Base-by-base conservation (phyloP, 1,140 invertebrate genomes). In the Drosophila lini region DNA sequence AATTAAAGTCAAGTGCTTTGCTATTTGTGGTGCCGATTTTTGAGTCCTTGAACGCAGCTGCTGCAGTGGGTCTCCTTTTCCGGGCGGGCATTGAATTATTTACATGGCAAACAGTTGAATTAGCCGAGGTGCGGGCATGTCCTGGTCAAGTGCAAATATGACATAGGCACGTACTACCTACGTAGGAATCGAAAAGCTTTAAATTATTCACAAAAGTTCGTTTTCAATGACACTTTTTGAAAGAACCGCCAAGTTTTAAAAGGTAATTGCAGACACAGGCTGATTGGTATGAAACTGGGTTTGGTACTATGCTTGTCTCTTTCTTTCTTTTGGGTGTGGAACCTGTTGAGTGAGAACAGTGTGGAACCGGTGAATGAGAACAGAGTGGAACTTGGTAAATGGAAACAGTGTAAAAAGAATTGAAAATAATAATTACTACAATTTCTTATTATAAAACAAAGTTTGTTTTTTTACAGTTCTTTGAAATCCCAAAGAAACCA, bases 31-130 rank as follows among this genome's bases (percentile, higher is more conserved):
- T 41, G 28, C 25, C 58, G 38, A 59, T 81, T 78, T 78, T 74
- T 13, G 50, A 74, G 71, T 59, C 84, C 84, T 81, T 88, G 64
- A 52, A 8, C 42, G 55, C 84, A 88, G 74, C 84, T 88, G 84
- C 15, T 58, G 19, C 68, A 50, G 56, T 42, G 31, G 40, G 45
- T 31, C 34, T 31, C 61, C 45, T 31, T 52, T 81, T 41, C 68
- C 64, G 47, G 34, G 36, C 47, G 36, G 44, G 31, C 42, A n/a
- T 41, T 86, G 32, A 86, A 81, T 79, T 63, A 75, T 83, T 78
- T 50, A 78, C 40, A 77, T 31, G 34, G 32, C 73, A 67, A 47
- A 65, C 36, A 67, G 41, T 40, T 44, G 50, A 73, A 45, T 61
- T 61, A 73, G 38, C 32, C 36, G 25, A 61, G 22, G 47, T 73